Evolutionary conservation across 2,888 invertebrate species (phyloP), one percentile per base, ranked within the genome.

Genomic region (Apomyelois bistriatella): DNA sequence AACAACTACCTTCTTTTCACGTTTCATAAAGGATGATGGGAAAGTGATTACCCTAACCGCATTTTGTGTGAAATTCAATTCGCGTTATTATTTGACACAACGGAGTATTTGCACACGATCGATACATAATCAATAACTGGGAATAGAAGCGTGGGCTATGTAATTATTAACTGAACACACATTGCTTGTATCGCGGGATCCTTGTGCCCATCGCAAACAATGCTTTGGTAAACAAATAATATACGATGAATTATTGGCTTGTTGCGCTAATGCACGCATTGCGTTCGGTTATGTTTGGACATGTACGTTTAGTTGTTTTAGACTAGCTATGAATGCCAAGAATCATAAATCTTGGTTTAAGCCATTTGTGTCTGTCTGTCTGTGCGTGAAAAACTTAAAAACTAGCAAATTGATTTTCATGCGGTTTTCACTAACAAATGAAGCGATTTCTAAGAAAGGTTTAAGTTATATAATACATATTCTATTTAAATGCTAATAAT

Each of bases 191-290:
- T 82, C 80, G 79, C 69, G 74, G 77, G 74, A 81, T 83, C 84
- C 85, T 85, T 86, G 85, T 85, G 79, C 81, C 79, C 80, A 77
- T 79, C 79, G 68, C 80, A 86, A 86, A 88, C 86, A 88, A 73
- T 76, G 75, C 69, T 70, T 79, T 69, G 68, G 80, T 76, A 86
- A 84, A 84, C 83, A 86, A 87, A 85, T 85, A 83, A 76, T 74
- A 75, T 73, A 67, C 66, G 61, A 76, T 83, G 78, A 83, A 78
- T 84, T 82, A 84, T 84, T 72, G 72, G 69, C 65, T 67, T 62
- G 71, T 73, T 74, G 75, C 65, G 56, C 59, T 67, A 60, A 58
- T 59, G 55, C 57, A 56, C 53, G 54, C 36, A 52, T 49, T 37
- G 50, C 13, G 51, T 54, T 55, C 61, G 55, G 52, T 55, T 55